These are phyloP conservation scores for Eidolon helvum DNA, from an alignment of 2,113 vertebrate species.

Conservation along the genomic window DNA sequence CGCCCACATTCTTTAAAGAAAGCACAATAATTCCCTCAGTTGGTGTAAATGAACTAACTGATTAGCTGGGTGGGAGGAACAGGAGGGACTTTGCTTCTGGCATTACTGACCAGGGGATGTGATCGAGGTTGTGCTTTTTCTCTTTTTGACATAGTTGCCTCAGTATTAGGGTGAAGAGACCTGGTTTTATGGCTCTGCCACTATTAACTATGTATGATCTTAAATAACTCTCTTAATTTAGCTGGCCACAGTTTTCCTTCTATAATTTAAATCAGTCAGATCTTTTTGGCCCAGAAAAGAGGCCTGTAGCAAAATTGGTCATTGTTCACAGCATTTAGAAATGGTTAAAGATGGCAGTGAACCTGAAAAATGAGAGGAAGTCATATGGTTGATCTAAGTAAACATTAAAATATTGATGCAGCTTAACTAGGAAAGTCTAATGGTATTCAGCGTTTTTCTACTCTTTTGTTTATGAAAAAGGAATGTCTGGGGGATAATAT, in stretches of 20 bases:
- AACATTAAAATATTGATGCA: conserved; percentile 49
- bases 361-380: conserved; percentile 40
- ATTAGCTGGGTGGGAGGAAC: not conserved
- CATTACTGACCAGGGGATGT: not conserved
- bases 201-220: not conserved
- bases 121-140: not conserved
- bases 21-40: not conserved
- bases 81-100: not conserved
- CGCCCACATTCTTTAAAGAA: not conserved
- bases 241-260: conserved; percentile 13
- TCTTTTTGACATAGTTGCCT: not conserved
- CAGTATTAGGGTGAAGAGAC: not conserved
- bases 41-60: not conserved
- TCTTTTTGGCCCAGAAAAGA: not conserved
- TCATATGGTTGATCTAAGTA: not conserved
- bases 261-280: conserved; percentile 26
- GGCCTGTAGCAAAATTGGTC: not conserved
- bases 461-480: conserved; percentile 37
- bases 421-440: conserved; percentile 21
- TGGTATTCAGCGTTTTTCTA: not conserved
- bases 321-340: conserved; percentile 43
- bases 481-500: not conserved
- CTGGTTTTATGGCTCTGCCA: not conserved
- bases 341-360: conserved; percentile 23
- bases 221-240: not conserved